A percentile compares a stretch with the other conserved stretches of the same genome.
Evolutionary conservation across 2,888 invertebrate species (phyloP).

Genomic region (Orchesella flavescens): DNA sequence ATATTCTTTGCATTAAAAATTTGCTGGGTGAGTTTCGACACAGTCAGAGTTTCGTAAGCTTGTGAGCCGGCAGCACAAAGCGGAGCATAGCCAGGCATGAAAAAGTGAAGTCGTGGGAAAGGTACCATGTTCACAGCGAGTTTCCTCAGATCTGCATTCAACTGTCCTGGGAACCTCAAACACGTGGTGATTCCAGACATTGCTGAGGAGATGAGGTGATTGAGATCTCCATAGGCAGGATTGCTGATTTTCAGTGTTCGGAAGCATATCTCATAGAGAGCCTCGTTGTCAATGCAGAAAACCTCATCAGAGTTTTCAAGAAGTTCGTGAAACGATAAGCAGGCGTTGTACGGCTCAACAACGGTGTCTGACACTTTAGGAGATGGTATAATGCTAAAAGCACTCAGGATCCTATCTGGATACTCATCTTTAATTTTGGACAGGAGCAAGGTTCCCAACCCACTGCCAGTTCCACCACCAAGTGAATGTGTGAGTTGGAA

Average conservation of each 20-base stretch:
- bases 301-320: slow-evolving; percentile 86
- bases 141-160: slow-evolving; percentile 93
- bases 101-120: slow-evolving; percentile 94
- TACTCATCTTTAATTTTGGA: slow-evolving; percentile 98
- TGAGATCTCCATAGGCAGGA: slow-evolving; percentile 91
- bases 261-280: slow-evolving; percentile 91
- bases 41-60: slow-evolving; percentile 82
- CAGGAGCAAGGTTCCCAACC: slow-evolving; percentile 95
- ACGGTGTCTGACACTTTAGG: slow-evolving; percentile 84
- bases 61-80: slow-evolving; percentile 90
- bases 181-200: slow-evolving; percentile 93
- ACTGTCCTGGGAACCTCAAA: slow-evolving; percentile 91
- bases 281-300: slow-evolving; percentile 90
- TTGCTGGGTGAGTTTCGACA: slow-evolving; percentile 86
- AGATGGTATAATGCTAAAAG: slow-evolving; percentile 91
- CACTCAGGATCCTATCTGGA: slow-evolving; percentile 98
- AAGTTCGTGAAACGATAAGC: slow-evolving; percentile 85
- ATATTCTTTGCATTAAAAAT: slow-evolving; percentile 73
- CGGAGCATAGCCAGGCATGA: slow-evolving; percentile 97
- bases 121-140: slow-evolving; percentile 97
- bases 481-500: slow-evolving; percentile 96
- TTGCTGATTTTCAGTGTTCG: slow-evolving; percentile 87
- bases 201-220: slow-evolving; percentile 86
- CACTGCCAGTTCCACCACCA: slow-evolving; percentile 97
- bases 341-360: slow-evolving; percentile 91